Evolutionary conservation across 2,888 invertebrate genomes (phyloP).

Genomic region (Sialis fuliginosa): DNA sequence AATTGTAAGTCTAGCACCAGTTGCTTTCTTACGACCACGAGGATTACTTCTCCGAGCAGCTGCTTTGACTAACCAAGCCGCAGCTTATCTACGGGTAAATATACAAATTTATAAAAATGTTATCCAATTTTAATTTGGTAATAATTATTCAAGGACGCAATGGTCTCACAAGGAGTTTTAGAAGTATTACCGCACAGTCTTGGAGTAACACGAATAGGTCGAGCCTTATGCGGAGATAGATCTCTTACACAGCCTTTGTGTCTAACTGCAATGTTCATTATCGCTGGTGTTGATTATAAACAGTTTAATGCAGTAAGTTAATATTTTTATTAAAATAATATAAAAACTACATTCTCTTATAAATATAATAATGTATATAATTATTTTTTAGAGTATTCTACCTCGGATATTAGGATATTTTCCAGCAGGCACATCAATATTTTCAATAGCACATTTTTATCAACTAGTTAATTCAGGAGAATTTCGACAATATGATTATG

Average conservation of each 20-base stretch:
- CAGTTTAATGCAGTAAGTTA: conserved; percentile 36
- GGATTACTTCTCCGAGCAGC: conserved; percentile 11
- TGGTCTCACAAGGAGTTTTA: conserved; percentile 14
- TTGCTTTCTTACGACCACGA: conserved; percentile 16
- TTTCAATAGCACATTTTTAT: conserved; percentile 26
- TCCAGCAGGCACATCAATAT: conserved; percentile 31
- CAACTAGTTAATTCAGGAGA: neutral
- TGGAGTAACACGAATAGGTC: conserved; percentile 16
- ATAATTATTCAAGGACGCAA: conserved; percentile 14
- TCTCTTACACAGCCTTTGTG: conserved; percentile 33
- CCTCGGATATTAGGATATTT: conserved; percentile 19
- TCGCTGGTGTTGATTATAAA: conserved; percentile 35
- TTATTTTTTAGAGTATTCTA: conserved; percentile 17
- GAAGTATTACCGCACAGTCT: conserved; percentile 21
- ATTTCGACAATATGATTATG: conserved; percentile 1
- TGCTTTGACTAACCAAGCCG: neutral
- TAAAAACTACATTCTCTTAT: too few species aligned
- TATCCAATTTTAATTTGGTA: neutral
- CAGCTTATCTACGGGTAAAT: neutral
- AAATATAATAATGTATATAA: too few species aligned
- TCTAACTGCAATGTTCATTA: conserved; percentile 36
- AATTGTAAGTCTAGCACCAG: conserved; percentile 21
- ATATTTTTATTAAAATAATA: neutral
- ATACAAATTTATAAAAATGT: too few species aligned
- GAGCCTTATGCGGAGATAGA: conserved; percentile 26